These are phyloP conservation scores for Myotis daubentonii DNA, from an alignment of 2,797 vertebrate genomes.

Conservation along the genomic window DNA sequence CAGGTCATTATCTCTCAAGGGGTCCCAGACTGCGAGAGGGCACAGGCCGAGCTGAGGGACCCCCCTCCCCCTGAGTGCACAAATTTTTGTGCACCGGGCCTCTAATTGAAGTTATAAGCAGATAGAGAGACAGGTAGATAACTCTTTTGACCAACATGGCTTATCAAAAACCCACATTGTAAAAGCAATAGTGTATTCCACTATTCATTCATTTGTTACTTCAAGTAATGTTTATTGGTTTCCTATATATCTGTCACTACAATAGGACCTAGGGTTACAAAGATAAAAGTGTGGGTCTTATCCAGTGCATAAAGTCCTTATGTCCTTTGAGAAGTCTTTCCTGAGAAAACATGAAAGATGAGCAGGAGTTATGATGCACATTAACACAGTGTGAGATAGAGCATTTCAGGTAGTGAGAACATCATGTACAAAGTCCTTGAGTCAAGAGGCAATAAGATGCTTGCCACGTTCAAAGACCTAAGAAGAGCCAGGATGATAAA, in stretches of 20 bases:
- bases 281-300: not conserved
- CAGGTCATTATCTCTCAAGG: no score
- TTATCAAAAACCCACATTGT: not conserved
- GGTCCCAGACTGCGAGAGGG: no score
- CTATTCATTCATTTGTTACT: not conserved
- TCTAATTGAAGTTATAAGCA: not conserved
- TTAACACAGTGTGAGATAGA: not conserved
- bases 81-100: no score
- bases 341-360: not conserved
- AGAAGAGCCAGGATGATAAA: not conserved
- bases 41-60: no score
- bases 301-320: not conserved
- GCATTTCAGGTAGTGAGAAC: not conserved
- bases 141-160: not conserved
- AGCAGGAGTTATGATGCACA: not conserved
- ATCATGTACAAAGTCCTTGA: not conserved
- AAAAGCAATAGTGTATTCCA: not conserved
- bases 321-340: not conserved
- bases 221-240: not conserved
- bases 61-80: no score
- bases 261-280: not conserved
- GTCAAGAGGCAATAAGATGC: not conserved
- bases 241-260: not conserved
- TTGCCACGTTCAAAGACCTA: not conserved
- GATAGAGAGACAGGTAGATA: not conserved